Evolutionary conservation across 2,113 vertebrate species (phyloP).

Genomic region (Aldabrachelys gigantea): DNA sequence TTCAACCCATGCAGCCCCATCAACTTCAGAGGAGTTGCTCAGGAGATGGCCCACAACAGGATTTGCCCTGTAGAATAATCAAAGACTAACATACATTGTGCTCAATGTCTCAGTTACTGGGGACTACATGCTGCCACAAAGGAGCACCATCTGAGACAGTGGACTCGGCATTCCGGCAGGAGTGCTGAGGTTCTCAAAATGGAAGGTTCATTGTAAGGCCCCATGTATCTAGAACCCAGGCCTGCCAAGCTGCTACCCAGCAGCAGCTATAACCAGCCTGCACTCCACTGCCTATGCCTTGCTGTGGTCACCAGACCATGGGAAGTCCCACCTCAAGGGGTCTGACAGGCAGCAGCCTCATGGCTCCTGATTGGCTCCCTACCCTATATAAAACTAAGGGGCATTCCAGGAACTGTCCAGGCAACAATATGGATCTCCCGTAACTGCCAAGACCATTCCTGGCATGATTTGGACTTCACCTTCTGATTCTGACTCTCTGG

Average conservation of each 20-base stretch:
- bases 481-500: not conserved
- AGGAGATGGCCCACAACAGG: not conserved
- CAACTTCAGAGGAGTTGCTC: not conserved
- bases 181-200: rapidly evolving
- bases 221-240: not conserved
- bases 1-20: not conserved
- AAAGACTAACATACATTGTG: not conserved
- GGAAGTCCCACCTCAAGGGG: not conserved
- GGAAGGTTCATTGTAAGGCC: not conserved
- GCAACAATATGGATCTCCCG: not conserved
- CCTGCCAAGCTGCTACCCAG: not conserved
- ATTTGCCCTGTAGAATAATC: not conserved
- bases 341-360: not conserved
- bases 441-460: not conserved
- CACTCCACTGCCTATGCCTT: not conserved
- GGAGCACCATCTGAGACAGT: not conserved
- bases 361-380: not conserved
- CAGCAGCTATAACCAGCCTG: not conserved
- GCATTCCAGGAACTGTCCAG: not conserved
- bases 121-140: not conserved
- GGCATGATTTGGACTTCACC: not conserved
- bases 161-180: not conserved
- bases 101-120: not conserved
- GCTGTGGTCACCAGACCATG: not conserved
- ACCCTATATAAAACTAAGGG: not conserved